These are phyloP conservation scores for Ypsolopha sequella DNA, from an alignment of 2,888 invertebrate species.

Conservation along the genomic window DNA sequence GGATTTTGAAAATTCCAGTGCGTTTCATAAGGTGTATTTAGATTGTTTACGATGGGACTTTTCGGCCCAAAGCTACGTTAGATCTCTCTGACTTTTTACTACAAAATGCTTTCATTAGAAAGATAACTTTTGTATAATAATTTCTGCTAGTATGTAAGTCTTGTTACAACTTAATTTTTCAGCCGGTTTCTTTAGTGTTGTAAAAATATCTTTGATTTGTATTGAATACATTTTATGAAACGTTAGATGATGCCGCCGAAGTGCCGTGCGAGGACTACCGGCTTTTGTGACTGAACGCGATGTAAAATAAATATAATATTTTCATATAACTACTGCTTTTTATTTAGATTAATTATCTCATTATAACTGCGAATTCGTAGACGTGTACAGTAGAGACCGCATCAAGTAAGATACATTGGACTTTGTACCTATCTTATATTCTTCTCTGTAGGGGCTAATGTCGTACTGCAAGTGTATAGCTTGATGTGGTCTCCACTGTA, in stretches of 20 bases:
- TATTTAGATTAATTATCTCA: too few species aligned
- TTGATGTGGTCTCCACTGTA: too few species aligned
- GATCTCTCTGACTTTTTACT: conserved; percentile 13
- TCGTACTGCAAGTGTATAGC: too few species aligned
- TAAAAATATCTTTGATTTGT: conserved; percentile 8
- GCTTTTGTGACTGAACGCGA: conserved; percentile 48
- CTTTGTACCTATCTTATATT: too few species aligned
- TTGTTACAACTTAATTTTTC: conserved; percentile 23
- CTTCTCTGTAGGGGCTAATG: too few species aligned
- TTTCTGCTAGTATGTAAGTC: conserved; percentile 55
- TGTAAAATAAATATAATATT: conserved; percentile 48
- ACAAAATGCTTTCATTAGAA: conserved; percentile 16
- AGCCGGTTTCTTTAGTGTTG: conserved; percentile 17
- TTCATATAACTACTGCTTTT: conserved; percentile 30
- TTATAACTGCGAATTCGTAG: too few species aligned
- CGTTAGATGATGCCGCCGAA: conserved; percentile 45
- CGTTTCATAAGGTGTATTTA: conserved; percentile 58
- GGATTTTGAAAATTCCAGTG: conserved; percentile 20
- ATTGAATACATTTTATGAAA: conserved; percentile 59
- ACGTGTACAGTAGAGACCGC: too few species aligned
- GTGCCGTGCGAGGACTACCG: conserved; percentile 36
- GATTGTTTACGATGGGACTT: conserved; percentile 27
- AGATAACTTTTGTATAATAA: conserved; percentile 55
- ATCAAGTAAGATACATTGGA: too few species aligned
- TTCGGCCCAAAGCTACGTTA: conserved; percentile 37